Base-by-base conservation (phyloP, 2,888 invertebrate genomes). In the Mactromeris polynyma region DNA sequence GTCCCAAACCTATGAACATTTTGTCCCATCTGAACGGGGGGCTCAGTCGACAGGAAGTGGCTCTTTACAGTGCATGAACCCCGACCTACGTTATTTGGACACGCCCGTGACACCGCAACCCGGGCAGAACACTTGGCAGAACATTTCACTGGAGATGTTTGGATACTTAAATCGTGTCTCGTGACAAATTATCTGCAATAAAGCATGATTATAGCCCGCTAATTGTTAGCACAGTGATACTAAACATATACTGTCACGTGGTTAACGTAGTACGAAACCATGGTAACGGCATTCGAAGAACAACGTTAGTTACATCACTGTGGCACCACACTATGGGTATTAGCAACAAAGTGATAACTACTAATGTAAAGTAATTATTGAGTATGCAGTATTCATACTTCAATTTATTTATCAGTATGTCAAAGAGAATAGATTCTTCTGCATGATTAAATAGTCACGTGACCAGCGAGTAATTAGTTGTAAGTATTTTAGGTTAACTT, bases 401-500 rank as follows among this genome's bases (percentile, higher is more conserved):
- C 6, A 2, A 73, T 73, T 19, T 19, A 73, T 17, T 73, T 73
- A 73, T 73, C 73, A 73, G 11, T 73, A 36, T 21, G 73, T 73
- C 73, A 73, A 73, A 73, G 73, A 73, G 26, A 73, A 33, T 36
- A 26, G 26, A 36, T 36, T 17, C 33, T 14, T 17, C n/a, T 36
- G 2, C 6, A 31, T 73, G 73, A 73, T 36, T 33, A 17, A 26
- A 19, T 33, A 73, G 21, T 33, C 73, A 73, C 58, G 26, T 58
- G 58, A 58, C 36, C 26, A 73, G 58, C 26, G 2, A 26, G 26
- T 26, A 64, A 26, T 26, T 64, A 26, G 58, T 26, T 4, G 26
- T 64, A 64, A 26, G 58, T 64, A 64, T 64, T 64, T 26, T 64
- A 64, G n/a, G 58, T 26, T 64, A 64, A 64, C 58, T 64, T 64